Evolutionary conservation across 2,888 invertebrate species (phyloP), one percentile per base, ranked within the genome.

Genomic region (Opisthograptis luteolata): DNA sequence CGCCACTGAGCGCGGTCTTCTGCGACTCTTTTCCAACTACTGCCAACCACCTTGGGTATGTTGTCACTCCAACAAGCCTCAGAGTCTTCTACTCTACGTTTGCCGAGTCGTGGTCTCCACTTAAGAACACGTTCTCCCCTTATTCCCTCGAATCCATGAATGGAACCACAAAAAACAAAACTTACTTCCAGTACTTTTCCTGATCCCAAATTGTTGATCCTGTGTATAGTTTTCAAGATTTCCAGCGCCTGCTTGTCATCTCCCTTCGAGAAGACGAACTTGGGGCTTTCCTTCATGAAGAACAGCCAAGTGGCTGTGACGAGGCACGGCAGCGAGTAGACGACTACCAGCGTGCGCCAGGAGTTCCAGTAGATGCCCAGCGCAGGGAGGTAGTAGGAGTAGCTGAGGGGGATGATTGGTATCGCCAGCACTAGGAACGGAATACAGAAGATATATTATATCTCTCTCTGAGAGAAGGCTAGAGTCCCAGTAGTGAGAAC

Each of bases 251-350:
- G 84, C 0, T 89, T 79, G 22, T 81, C 57, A 74, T 84, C 68
- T 76, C 94, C 94, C 61, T 93, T 93, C 0, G 92, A 83, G 31
- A 93, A 86, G 20, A 93, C 80, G 69, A 93, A 96, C 75, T 95
- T 95, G 0, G 96, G 96, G 60, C 95, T 96, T 76, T 96, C 96
- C 0, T 95, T 94, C 68, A 94, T 85, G 47, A 85, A 86, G 19
- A 84, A 77, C 7, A 94, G 72, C 56, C 92, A 91, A 0, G 92
- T 8, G 0, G 93, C 91, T 0, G 93, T 91, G 1, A 94, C 36
- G 0, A 95, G 51, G 44, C 93, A 91, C 0, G 96, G 93, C 0
- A 93, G n/a, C 0, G 93, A 92, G 68, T 95, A 92, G 0, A 93
- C 70, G 1, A 94, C 77, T n/a, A 96, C 70, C 55, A 95, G 92